phyloP scores from a whole-genome alignment of 2,797 vertebrate species.

The Eupleurogrammus muticus region DNA sequence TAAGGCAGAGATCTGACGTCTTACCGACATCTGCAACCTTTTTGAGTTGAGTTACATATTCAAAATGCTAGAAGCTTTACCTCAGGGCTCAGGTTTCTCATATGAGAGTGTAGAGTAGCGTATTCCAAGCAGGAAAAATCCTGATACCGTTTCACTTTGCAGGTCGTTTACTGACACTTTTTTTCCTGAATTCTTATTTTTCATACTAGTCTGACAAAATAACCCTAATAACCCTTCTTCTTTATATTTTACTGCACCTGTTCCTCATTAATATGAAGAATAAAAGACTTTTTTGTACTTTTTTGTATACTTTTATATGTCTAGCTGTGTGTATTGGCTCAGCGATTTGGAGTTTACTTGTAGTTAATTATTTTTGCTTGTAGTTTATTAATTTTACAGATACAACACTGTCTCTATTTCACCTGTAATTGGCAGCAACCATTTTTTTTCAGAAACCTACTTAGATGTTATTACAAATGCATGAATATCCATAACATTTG shows the following conservation, averaged over 20 bases:
- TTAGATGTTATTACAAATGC: not conserved
- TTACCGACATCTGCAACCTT: not conserved
- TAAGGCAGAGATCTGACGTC: conserved; percentile 1
- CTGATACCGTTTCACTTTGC: too few relatives aligned
- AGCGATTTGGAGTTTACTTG: not conserved
- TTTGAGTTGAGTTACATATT: not conserved
- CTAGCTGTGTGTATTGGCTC: not conserved
- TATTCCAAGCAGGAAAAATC: not conserved
- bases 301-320: not conserved
- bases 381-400: too few relatives aligned
- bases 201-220: too few relatives aligned
- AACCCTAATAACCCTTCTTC: too few relatives aligned
- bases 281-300: too few relatives aligned
- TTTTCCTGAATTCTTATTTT: too few relatives aligned
- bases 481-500: not conserved
- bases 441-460: not conserved
- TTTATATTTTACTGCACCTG: too few relatives aligned
- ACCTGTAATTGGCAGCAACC: not conserved
- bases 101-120: not conserved
- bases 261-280: too few relatives aligned
- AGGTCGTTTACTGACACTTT: too few relatives aligned
- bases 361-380: too few relatives aligned
- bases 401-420: not conserved
- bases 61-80: not conserved
- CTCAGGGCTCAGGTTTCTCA: not conserved